Evolutionary conservation across 2,888 invertebrate genomes (phyloP), one percentile per base, ranked within the genome.

Genomic region (Sialis lutaria): DNA sequence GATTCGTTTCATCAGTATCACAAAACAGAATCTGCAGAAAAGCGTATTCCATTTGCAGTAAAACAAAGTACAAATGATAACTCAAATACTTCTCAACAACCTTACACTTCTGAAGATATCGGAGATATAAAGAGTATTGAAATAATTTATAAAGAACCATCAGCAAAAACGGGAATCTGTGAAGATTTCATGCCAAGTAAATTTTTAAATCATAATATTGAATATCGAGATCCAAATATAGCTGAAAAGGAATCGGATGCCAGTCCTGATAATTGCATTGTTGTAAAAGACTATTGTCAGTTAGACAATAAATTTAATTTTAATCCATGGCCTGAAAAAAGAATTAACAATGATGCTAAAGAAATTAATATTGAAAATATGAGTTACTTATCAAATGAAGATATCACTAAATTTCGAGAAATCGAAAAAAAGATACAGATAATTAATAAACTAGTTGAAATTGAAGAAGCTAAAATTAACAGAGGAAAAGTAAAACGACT

Each of bases 341-440:
- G 13, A n/a, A 33, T 34, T 1, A 9, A 13, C 5, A 32, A 10
- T 30, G 30, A 6, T 44, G 6, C 37, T 3, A n/a, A 35, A 6
- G 13, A 30, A 32, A 32, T 40, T 1, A 39, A 45, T 31, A 45
- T 45, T 31, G 10, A 45, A 45, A 33, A 45, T 10, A 22, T 31
- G n/a, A 42, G 40, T 33, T 47, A 47, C 31, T 35, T 47, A 35
- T 62, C 64, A 1, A 51, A 65, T n/a, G 72, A 74, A 42, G 77
- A 76, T 54, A 71, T 77, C 6, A 72, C 73, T 53, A 74, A 77
- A 55, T 70, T 74, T 50, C 74, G 74, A 56, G 72, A 76, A 51
- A 80, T 82, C 31, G 80, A 81, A 60, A 68, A 76, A 48, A 81
- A 81, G 59, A 72, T 82, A 9, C 75, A 77, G 56, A 77, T 79